Evolutionary conservation across 2,888 invertebrate genomes (phyloP), one percentile per base, ranked within the genome.

Genomic region (Andrena bucephala): DNA sequence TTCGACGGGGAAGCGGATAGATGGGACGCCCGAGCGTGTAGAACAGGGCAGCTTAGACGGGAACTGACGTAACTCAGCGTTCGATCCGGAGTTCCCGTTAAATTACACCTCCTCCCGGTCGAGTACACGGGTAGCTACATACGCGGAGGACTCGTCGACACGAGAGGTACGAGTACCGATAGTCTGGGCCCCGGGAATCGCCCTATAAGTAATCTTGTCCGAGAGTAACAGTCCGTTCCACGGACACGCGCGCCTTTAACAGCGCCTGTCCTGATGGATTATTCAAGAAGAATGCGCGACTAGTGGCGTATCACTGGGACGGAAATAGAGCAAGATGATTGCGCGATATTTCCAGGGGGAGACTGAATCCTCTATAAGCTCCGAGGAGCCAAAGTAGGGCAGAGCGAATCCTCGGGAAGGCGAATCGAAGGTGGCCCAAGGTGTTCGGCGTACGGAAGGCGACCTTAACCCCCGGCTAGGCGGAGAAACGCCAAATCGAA

Each of bases 41-140:
- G 60, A 27, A 66, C 81, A 71, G 87, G 81, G 85, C 83, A 85
- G 86, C 80, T 81, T 79, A 86, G 86, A 86, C 86, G 84, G 89
- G 83, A 89, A 88, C 83, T 85, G 86, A 89, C 87, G 87, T 88
- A 89, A 85, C 81, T 77, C 83, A 20, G 52, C 66, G 78, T 89
- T 87, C 86, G 89, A 89, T 88, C 82, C 77, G 68, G 72, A 74
- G 81, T 88, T 86, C 84, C 88, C 88, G 87, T 87, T 89, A 89
- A 89, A 89, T 86, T 86, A 85, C 87, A 86, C 84, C 87, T 87
- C 80, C 87, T 78, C 80, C 81, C 59, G 75, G 66, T 59, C 83
- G 65, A 73, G 78, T 87, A 87, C 86, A 87, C 80, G 69, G 76
- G 74, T 76, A 82, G 54, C 65, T 77, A 83, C 84, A 72, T 79